These are phyloP conservation scores for Lasioglossum villosulum DNA, from an alignment of 2,888 invertebrate genomes.

Conservation along the genomic window DNA sequence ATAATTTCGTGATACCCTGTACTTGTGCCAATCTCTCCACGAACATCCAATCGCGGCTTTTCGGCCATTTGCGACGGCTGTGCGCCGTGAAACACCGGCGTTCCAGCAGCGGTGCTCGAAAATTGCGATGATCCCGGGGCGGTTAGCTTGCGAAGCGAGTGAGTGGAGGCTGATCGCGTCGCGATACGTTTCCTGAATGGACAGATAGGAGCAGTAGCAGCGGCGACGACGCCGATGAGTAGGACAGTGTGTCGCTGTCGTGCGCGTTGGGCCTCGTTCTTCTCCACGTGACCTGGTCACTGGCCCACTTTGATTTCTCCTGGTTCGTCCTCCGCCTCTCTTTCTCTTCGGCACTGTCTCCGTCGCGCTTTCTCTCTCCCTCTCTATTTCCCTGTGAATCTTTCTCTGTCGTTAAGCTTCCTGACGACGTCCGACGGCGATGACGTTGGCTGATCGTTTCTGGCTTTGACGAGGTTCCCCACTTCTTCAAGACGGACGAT, in stretches of 20 bases:
- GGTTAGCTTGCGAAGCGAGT: not conserved
- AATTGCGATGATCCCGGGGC: conserved; percentile 14
- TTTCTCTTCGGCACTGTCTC: conserved; percentile 33
- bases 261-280: conserved; percentile 82
- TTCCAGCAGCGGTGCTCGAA: not conserved
- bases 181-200: conserved; percentile 77
- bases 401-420: not conserved
- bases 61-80: too few species aligned
- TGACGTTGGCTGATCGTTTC: conserved; percentile 45
- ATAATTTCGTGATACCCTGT: too few species aligned
- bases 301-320: conserved; percentile 83
- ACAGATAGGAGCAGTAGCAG: conserved; percentile 67
- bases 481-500: conserved; percentile 43
- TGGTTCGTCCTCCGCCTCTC: conserved; percentile 53
- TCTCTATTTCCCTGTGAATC: not conserved
- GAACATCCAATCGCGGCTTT: too few species aligned
- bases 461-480: conserved; percentile 47
- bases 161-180: conserved; percentile 55
- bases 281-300: conserved; percentile 83
- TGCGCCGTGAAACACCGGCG: not conserved
- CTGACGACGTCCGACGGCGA: not conserved
- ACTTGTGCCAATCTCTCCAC: too few species aligned
- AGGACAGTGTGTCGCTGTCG: conserved; percentile 84
- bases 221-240: conserved; percentile 78
- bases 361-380: conserved; percentile 32